Base-by-base conservation (phyloP, 2,113 vertebrate species). In the Poeciliopsis prolifica region DNA sequence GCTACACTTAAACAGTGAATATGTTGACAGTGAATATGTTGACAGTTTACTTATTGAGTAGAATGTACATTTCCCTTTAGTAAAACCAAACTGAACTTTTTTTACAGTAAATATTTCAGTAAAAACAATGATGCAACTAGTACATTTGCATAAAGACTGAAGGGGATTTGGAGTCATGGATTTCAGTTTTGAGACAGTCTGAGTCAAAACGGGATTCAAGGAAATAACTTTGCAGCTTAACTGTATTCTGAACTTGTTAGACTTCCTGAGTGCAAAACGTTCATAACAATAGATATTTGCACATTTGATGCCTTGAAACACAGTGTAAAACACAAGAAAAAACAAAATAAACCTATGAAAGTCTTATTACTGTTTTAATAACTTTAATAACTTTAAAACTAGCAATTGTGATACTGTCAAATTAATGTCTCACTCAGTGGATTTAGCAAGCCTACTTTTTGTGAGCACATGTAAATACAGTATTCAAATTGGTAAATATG, bases 401-500 rank as follows among this genome's bases (percentile, higher is more conserved):
- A 22, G 19, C 19, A 54, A 54, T 24, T 9, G 51, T 24, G 17
- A 24, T 58, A n/a, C 2, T 58, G 51, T 54, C 51, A 54, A 54
- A 54, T 54, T 3, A n/a, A n/a, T 17, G 22, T 58, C 8, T 58
- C 51, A n/a, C 19, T 54, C 51, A 58, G 51, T 6, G 17, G 3
- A 3, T 58, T 58, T 58, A n/a, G 24, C 24, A n/a, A 58, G n/a
- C 19, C 63, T 72, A 62, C 48, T 28, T 69, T 72, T 72, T 72
- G 62, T 64, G 15, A 63, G 60, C 61, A 64, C 63, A 58, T 2
- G 5, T 60, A 42, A 80, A 74, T 30, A 70, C 17, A 51, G 22
- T 40, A 66, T 80, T 76, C 31, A 81, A 75, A 87, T 80, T 42
- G 35, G 12, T 30, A 61, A 75, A 67, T 7, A 58, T 71, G 60